Percentiles rank a stretch among this genome's conserved stretches.
phyloP scores from a whole-genome alignment of 1,140 invertebrate species.

The Drosophila baimaii region DNA sequence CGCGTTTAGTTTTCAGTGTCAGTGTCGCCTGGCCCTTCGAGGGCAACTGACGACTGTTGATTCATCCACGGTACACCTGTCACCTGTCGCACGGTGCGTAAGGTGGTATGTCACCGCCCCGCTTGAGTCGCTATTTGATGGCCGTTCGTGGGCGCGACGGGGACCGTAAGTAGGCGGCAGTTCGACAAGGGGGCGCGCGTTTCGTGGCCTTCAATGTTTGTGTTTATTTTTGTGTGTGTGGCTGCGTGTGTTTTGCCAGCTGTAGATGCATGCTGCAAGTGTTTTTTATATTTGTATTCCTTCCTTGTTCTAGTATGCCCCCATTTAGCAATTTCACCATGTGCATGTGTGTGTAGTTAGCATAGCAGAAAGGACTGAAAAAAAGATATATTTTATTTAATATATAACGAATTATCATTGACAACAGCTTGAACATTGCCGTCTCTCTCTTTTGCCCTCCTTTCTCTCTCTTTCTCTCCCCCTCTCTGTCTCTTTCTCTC shows the following conservation, averaged over 20 bases:
- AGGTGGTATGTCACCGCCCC: slow-evolving; percentile 59
- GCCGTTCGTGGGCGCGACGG: slow-evolving; percentile 58
- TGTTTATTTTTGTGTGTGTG: slow-evolving; percentile 11
- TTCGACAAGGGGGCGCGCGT: slow-evolving; percentile 1
- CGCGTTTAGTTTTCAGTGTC: slow-evolving; percentile 26
- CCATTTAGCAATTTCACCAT: slow-evolving; percentile 21
- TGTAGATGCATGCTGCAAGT: slow-evolving; percentile 46
- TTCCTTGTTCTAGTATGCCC: background rate
- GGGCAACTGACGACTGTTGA: slow-evolving; percentile 34
- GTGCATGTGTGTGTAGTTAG: slow-evolving; percentile 27
- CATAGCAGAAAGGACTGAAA: slow-evolving; percentile 25
- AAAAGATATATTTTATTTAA: background rate
- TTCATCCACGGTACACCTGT: slow-evolving; percentile 17
- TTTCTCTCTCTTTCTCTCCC: slow-evolving; percentile 13
- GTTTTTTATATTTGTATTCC: background rate
- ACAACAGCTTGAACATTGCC: slow-evolving; percentile 39
- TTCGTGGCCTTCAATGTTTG: slow-evolving; percentile 35
- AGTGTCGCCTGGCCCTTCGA: slow-evolving; percentile 39
- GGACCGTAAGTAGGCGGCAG: slow-evolving; percentile 52
- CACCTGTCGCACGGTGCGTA: slow-evolving; percentile 33
- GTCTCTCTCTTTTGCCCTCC: slow-evolving; percentile 20
- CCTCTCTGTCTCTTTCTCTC: slow-evolving; percentile 10
- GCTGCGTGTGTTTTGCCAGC: slow-evolving; percentile 7
- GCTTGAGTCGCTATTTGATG: slow-evolving; percentile 67
- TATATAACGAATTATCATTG: slow-evolving; percentile 29